These are phyloP conservation scores for Drosophila subpulchrella DNA, from an alignment of 1,140 invertebrate genomes.

Conservation along the genomic window DNA sequence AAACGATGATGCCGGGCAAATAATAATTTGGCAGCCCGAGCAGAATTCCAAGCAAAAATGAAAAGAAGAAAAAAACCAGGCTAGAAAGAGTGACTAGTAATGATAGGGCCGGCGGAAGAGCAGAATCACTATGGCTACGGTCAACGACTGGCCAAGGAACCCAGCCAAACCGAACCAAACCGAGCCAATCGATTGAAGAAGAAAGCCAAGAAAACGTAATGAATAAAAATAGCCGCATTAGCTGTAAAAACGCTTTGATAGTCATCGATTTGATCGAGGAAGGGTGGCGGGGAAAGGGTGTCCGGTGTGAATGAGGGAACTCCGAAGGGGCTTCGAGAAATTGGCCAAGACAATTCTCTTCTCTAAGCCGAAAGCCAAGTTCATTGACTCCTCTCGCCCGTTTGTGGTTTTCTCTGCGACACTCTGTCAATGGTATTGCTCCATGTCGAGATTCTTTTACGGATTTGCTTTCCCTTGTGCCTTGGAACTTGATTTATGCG, in stretches of 20 bases:
- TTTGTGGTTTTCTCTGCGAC: conserved; percentile 58
- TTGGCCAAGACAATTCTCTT: conserved; percentile 77
- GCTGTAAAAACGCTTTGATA: conserved; percentile 81
- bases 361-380: conserved; percentile 70
- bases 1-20: conserved; percentile 32
- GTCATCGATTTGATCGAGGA: conserved; percentile 82
- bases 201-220: conserved; percentile 78
- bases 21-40: conserved; percentile 41
- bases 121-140: conserved; percentile 16
- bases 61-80: conserved; percentile 17
- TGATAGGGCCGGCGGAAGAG: conserved; percentile 48
- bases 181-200: conserved; percentile 68
- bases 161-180: conserved; percentile 28
- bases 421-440: conserved; percentile 32
- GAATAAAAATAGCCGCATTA: conserved; percentile 83
- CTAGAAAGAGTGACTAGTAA: conserved; percentile 32
- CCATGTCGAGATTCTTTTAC: conserved; percentile 27
- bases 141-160: conserved; percentile 26
- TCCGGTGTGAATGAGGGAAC: conserved; percentile 21
- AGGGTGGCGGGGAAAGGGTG: conserved; percentile 16
- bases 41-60: conserved; percentile 4
- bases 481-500: conserved; percentile 57
- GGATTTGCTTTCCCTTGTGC: conserved; percentile 66
- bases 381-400: conserved; percentile 61
- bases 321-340: conserved; percentile 59